Conservation (phyloP, 2,888 invertebrate species). For the Lingula anatina region DNA sequence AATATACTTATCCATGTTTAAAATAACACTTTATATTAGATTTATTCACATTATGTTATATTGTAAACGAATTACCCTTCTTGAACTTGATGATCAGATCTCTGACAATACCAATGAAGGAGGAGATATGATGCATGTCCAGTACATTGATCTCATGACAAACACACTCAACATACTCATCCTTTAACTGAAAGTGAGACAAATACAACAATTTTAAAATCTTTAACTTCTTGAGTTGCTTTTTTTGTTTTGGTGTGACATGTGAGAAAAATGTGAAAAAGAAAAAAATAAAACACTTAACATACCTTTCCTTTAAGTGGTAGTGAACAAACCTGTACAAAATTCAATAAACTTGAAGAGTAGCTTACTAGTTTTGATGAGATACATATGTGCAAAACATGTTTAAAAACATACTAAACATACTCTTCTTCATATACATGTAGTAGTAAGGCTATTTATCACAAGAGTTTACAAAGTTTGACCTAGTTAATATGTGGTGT, state of each 20-base stretch:
- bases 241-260: not conserved
- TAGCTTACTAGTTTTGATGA: too few relatives aligned
- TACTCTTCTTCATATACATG: too few relatives aligned
- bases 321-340: too few relatives aligned
- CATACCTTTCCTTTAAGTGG: too few relatives aligned
- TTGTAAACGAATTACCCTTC: constrained; percentile 14
- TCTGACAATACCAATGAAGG: constrained; percentile 36
- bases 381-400: too few relatives aligned
- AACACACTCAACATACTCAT: constrained; percentile 38
- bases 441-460: too few relatives aligned
- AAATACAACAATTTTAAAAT: not conserved
- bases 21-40: not conserved
- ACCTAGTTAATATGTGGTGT: too few relatives aligned
- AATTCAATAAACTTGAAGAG: too few relatives aligned
- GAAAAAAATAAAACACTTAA: too few relatives aligned
- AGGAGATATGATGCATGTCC: constrained; percentile 28
- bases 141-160: constrained; percentile 28
- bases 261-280: too few relatives aligned
- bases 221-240: not conserved
- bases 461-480: too few relatives aligned
- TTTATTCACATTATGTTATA: not conserved
- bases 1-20: not conserved
- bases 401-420: too few relatives aligned
- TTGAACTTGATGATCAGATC: constrained; percentile 28
- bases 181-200: constrained; percentile 27